Evolutionary conservation across 2,888 invertebrate genomes (phyloP).

Genomic region (Epicampocera succincta): DNA sequence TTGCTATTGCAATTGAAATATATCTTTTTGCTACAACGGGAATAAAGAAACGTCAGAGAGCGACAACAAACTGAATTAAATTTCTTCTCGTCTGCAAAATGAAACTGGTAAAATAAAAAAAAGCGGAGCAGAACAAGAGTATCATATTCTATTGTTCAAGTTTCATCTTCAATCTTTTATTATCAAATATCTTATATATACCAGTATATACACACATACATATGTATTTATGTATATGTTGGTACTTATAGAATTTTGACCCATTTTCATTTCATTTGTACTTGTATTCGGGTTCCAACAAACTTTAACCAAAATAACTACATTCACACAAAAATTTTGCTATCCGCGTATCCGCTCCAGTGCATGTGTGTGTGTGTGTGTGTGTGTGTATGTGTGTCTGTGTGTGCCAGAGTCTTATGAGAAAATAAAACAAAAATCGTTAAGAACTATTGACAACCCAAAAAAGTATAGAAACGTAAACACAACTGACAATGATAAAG

Average conservation of each 20-base stretch:
- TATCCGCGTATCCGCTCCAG: neutral
- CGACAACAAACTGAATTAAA: conserved; percentile 42
- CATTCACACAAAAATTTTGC: conserved; percentile 9
- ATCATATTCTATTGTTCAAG: conserved; percentile 46
- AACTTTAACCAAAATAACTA: conserved; percentile 32
- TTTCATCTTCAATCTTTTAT: conserved; percentile 22
- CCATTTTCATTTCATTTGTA: conserved; percentile 26
- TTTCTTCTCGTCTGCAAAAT: conserved; percentile 43
- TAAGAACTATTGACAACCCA: conserved; percentile 55
- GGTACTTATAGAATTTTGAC: conserved; percentile 24
- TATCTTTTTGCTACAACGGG: neutral
- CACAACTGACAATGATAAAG: conserved; percentile 60
- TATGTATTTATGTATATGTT: too few species aligned
- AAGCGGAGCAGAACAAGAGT: conserved; percentile 17
- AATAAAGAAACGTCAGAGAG: conserved; percentile 8
- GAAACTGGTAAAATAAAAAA: neutral
- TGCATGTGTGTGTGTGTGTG: too few species aligned
- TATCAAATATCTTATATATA: conserved; percentile 16
- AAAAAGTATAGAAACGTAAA: neutral
- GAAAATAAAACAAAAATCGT: conserved; percentile 22
- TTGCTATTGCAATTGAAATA: conserved; percentile 34
- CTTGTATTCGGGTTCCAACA: neutral
- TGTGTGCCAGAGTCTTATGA: conserved; percentile 33
- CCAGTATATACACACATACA: too few species aligned
- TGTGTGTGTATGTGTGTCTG: neutral